Percentiles rank a stretch among this genome's conserved stretches.
Evolutionary conservation across 2,888 invertebrate genomes (phyloP).

Genomic region (Cecidostiba fungosa): DNA sequence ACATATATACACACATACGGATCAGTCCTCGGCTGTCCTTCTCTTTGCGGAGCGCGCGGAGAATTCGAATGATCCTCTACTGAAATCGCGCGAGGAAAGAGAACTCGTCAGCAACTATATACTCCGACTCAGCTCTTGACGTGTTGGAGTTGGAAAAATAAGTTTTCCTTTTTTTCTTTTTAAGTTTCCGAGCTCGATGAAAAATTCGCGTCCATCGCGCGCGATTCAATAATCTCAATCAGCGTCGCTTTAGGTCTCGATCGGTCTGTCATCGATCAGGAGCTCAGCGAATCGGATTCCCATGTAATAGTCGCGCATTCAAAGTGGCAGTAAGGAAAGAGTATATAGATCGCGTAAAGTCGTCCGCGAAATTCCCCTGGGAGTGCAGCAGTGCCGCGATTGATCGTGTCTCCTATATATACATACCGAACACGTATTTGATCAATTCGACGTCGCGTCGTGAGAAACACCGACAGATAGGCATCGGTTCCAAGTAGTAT

Average conservation of each 20-base stretch:
- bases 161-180: constrained; percentile 34
- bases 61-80: constrained; percentile 56
- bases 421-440: too few species aligned
- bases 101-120: constrained; percentile 51
- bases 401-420: too few species aligned
- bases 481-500: not conserved
- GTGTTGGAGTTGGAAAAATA: constrained; percentile 22
- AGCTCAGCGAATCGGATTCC: constrained; percentile 34
- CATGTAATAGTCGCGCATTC: constrained; percentile 5
- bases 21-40: constrained; percentile 28
- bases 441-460: constrained; percentile 28
- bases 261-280: constrained; percentile 51
- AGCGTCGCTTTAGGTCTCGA: constrained; percentile 31
- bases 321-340: constrained; percentile 13
- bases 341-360: too few species aligned
- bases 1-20: constrained; percentile 38
- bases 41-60: constrained; percentile 46
- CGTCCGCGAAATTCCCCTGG: constrained; percentile 52
- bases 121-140: not conserved
- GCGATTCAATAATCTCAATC: constrained; percentile 53
- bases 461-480: not conserved
- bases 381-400: too few species aligned
- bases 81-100: constrained; percentile 56
- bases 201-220: not conserved
- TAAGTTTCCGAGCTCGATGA: not conserved